phyloP scores from a whole-genome alignment of 2,113 vertebrate species.

The Pogona vitticeps region DNA sequence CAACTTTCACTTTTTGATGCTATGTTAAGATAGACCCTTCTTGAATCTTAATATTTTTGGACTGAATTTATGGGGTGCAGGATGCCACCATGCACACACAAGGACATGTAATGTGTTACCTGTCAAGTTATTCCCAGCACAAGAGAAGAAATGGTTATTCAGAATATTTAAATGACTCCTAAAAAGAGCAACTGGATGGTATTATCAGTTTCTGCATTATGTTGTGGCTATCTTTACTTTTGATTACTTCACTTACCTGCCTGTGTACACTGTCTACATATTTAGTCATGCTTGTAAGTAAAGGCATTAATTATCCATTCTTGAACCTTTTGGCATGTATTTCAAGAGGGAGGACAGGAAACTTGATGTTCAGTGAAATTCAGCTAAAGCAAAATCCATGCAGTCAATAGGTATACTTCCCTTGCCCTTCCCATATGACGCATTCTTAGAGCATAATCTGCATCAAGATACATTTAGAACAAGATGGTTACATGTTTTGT shows the following conservation, averaged over 20 bases:
- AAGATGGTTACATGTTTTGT: slow-evolving; percentile 71
- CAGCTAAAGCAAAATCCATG: slow-evolving; percentile 49
- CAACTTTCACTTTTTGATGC: slow-evolving; percentile 14
- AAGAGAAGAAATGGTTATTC: slow-evolving; percentile 28
- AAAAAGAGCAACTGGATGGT: slow-evolving; percentile 53
- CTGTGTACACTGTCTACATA: slow-evolving; percentile 41
- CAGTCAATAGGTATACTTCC: slow-evolving; percentile 47
- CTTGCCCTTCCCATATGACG: slow-evolving; percentile 61
- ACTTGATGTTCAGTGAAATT: slow-evolving; percentile 50
- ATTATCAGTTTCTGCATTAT: slow-evolving; percentile 54
- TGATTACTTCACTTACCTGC: slow-evolving; percentile 51
- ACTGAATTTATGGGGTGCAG: background rate
- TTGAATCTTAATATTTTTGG: rapidly evolving
- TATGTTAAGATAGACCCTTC: background rate
- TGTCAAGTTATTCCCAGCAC: background rate
- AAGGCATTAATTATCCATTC: slow-evolving; percentile 55
- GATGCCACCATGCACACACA: too few species aligned
- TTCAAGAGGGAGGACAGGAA: slow-evolving; percentile 49
- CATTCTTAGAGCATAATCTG: slow-evolving; percentile 46
- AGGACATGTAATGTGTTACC: background rate
- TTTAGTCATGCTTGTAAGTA: slow-evolving; percentile 34
- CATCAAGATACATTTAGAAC: slow-evolving; percentile 64
- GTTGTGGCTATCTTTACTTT: slow-evolving; percentile 19
- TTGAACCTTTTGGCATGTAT: slow-evolving; percentile 48
- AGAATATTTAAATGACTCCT: slow-evolving; percentile 58